Base-by-base conservation (phyloP, 1,140 invertebrate genomes). In the Pteromalus puparum region DNA sequence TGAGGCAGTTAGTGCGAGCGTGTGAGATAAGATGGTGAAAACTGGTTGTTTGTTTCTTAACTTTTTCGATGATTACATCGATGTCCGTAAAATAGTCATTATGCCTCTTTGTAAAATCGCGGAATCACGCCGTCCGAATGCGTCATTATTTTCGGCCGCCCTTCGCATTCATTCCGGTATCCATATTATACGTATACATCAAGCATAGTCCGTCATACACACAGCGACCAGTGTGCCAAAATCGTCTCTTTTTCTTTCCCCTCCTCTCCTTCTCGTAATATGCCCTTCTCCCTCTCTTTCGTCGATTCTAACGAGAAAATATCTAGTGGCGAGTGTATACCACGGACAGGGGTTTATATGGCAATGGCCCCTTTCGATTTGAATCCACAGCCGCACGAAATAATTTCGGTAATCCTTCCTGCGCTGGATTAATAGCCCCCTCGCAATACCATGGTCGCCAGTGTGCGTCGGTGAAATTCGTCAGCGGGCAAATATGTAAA, bases 331-430 rank as follows among this genome's bases (percentile, higher is more conserved):
- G 53, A 61, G 9, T 85, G 4, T 67, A 70, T 26, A 77, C 46
- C 75, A 21, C 26, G 12, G 26, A 26, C n/a, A 7, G 12, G n/a
- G 12, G 13, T n/a, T 0, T 68, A 42, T n/a, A 46, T 53, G 18
- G 6, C 28, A 30, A 42, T 70, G 38, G 26, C 30, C 77, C 81
- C 68, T 72, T 85, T 46, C 68, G 67, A 82, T 85, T 85, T 79
- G 67, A 85, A 82, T 85, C 75, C 61, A n/a, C 30, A 46, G 68
- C 81, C 26, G 38, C 80, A 86, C 73, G 81, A 80, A 86, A 83
- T 86, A 83, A 86, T 86, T 86, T 86, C 77, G 73, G 75, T 86
- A 86, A 86, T 86, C 85, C 81, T 82, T 42, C 80, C 80, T 34
- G 72, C 74, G 84, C 30, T 73, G 74, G 84, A 85, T 85, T 85